Base-by-base conservation (phyloP, 2,888 invertebrate species). In the Brachypalpus laphriformis region DNA sequence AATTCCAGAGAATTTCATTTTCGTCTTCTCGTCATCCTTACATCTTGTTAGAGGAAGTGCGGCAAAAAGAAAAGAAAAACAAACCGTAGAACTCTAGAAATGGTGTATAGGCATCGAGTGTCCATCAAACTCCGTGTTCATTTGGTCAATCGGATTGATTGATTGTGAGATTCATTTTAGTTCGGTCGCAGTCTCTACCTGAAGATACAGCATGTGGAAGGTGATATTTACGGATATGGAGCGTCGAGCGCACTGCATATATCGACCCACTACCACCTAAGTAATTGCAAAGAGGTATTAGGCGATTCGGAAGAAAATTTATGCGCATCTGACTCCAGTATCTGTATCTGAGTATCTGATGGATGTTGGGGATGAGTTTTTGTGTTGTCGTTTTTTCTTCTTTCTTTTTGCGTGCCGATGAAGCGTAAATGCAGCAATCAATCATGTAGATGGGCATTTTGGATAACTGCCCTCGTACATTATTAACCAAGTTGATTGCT, bases 401-500 rank as follows among this genome's bases (percentile, higher is more conserved):
- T 37, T 18, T 34, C 0, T 71, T 56, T 59, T 25, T 6, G 49
- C 18, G 7, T 65, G 16, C 25, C 65, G 63, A 71, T 71, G 34
- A 66, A 61, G 45, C 65, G 59, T 72, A 77, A 77, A 82, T 76
- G 71, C 71, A 72, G 77, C 71, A 71, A 82, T 82, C 82, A 82
- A 82, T 77, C 77, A 77, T 82, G 76, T 61, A 59, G 76, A 71
- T 76, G 45, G 76, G 42, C 70, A 71, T 76, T 70, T 68, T 68
- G 76, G 59, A 59, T 76, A 76, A 76, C 59, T 76, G 59, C 76
- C 59, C 71, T 76, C 59, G 71, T 82, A 77, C 71, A 76, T 71
- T 77, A 77, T 82, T 82, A 82, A 77, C 65, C 54, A 66, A 77
- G 71, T 57, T 82, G 82, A 82, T 82, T 82, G 77, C 71, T 71